Evolutionary conservation across 2,888 invertebrate species (phyloP).

Genomic region (Phymatocera aterrima): DNA sequence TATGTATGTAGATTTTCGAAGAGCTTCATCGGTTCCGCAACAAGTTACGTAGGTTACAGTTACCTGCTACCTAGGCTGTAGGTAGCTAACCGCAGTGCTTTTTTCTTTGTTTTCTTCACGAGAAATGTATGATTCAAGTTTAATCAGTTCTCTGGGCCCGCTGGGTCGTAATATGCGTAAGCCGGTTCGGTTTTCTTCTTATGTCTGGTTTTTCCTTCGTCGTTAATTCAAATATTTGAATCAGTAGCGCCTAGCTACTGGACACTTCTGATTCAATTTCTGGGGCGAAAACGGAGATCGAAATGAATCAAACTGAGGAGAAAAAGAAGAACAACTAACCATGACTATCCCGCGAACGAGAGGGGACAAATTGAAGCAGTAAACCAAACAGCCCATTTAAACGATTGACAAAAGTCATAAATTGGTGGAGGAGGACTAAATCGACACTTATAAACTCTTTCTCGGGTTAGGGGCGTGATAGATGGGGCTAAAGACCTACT

Average conservation of each 20-base stretch:
- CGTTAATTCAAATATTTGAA: neutral
- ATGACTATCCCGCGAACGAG: neutral
- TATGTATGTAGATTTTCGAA: neutral
- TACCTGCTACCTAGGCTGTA: no score
- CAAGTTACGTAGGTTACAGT: no score
- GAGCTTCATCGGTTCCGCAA: no score
- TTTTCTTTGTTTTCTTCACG: neutral
- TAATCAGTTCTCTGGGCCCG: neutral
- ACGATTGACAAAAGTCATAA: neutral
- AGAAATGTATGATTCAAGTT: neutral
- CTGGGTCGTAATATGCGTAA: neutral
- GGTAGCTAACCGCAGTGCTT: no score
- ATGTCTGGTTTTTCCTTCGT: neutral
- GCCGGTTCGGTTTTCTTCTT: neutral
- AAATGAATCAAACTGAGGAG: no score
- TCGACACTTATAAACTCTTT: neutral
- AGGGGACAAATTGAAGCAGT: slow-evolving; percentile 15
- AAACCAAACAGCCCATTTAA: neutral
- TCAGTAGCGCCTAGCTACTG: neutral
- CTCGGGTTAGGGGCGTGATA: neutral
- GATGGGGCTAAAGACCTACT: neutral
- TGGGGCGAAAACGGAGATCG: neutral
- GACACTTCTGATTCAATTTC: neutral
- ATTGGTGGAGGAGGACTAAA: neutral
- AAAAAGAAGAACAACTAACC: neutral